Evolutionary conservation across 2,113 vertebrate genomes (phyloP).

Genomic region (Coptodon rendalli): DNA sequence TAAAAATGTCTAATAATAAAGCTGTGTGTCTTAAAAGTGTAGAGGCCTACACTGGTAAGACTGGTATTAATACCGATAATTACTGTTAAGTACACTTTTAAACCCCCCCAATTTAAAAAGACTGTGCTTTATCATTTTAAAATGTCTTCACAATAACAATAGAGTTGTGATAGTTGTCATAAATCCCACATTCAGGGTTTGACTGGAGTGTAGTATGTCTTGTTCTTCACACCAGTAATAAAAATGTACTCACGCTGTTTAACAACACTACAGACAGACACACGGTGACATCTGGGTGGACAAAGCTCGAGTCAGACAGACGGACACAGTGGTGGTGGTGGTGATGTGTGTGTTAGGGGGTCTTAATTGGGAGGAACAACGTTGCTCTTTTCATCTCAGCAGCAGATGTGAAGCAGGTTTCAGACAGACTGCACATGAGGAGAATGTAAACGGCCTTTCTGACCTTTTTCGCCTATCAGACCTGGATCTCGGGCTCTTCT

Average conservation of each 20-base stretch:
- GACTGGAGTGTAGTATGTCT: background rate
- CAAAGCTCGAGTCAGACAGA: background rate
- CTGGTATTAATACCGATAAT: background rate
- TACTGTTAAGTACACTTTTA: background rate
- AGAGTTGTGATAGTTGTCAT: background rate
- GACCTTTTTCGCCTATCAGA: conserved; percentile 24
- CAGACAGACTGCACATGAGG: conserved; percentile 1
- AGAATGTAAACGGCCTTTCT: conserved; percentile 25
- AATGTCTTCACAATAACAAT: background rate
- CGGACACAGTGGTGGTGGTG: background rate
- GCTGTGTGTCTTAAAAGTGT: background rate
- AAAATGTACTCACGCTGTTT: background rate
- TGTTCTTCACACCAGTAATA: background rate
- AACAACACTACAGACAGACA: background rate
- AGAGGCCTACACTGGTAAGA: background rate
- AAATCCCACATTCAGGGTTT: background rate
- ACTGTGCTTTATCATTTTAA: background rate
- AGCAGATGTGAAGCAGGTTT: conserved; percentile 37
- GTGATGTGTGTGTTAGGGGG: background rate
- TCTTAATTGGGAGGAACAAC: conserved; percentile 30
- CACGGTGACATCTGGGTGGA: background rate
- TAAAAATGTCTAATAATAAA: background rate
- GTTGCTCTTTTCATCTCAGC: conserved; percentile 35
- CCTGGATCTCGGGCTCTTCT: background rate
- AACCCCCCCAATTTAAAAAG: background rate